Evolutionary conservation across 2,797 vertebrate genomes (phyloP).

Genomic region (Lepilemur ruficaudatus): DNA sequence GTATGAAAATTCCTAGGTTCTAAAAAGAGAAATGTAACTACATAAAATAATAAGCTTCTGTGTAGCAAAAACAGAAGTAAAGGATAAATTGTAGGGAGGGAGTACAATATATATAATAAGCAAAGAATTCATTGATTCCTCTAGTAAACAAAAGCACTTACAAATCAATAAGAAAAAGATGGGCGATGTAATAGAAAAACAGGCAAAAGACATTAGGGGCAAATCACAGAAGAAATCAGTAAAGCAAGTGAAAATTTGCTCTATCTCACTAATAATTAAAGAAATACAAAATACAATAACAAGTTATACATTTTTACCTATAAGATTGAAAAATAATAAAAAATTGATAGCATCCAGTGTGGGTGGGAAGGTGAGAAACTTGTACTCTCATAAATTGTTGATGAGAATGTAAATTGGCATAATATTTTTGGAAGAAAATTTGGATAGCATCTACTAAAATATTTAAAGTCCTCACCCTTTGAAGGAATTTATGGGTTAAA

Average conservation of each 20-base stretch:
- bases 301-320: not conserved
- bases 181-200: not conserved
- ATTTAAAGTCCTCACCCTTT: not conserved
- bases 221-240: slow-evolving; percentile 29
- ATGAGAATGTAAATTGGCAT: not conserved
- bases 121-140: not conserved
- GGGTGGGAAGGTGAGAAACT: not conserved
- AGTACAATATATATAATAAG: not conserved
- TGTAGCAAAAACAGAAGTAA: slow-evolving; percentile 26
- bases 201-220: not conserved
- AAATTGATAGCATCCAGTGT: not conserved
- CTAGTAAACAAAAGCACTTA: not conserved
- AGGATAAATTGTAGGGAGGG: not conserved
- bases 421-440: slow-evolving; percentile 30
- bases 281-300: not conserved
- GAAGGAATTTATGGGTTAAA: slow-evolving; percentile 1
- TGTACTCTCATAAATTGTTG: not conserved
- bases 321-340: slow-evolving; percentile 12
- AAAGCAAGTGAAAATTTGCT: slow-evolving; percentile 2
- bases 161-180: slow-evolving; percentile 33
- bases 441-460: not conserved
- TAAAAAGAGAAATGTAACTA: not conserved
- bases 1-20: not conserved
- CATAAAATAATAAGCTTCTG: not conserved
- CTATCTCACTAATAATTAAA: not conserved